These are phyloP conservation scores for Dipodomys ordii DNA, from an alignment of 2,113 vertebrate species.

Conservation along the genomic window DNA sequence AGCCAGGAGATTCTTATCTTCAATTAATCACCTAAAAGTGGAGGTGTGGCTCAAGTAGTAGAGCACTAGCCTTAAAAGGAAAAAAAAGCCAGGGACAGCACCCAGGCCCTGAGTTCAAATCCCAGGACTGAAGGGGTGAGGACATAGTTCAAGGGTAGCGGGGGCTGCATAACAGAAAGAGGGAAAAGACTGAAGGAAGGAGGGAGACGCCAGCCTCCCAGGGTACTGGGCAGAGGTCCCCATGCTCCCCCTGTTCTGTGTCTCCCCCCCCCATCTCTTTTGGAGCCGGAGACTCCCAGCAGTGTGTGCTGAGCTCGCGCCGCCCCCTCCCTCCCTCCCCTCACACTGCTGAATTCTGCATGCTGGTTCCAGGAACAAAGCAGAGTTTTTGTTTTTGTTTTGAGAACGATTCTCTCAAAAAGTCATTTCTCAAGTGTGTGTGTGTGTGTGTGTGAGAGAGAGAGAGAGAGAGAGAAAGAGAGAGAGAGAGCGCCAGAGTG, in stretches of 20 bases:
- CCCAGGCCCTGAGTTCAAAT: too few relatives aligned
- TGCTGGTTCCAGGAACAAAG: conserved; percentile 51
- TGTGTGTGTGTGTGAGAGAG: neutral
- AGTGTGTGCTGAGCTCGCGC: neutral
- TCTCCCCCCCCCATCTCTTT: too few relatives aligned
- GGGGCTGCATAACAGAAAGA: neutral
- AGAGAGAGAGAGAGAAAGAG: too few relatives aligned
- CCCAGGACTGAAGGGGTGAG: too few relatives aligned
- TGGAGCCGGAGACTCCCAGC: neutral
- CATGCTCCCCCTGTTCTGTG: neutral
- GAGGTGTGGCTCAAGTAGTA: too few relatives aligned
- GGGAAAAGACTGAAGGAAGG: neutral
- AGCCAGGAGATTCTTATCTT: too few relatives aligned
- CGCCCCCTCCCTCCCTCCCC: too few relatives aligned
- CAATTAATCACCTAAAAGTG: too few relatives aligned
- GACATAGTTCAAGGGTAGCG: neutral
- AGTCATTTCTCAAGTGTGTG: conserved; percentile 3
- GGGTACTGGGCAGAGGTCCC: neutral
- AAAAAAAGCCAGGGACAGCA: too few relatives aligned
- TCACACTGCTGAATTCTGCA: conserved; percentile 63
- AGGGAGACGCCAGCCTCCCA: neutral
- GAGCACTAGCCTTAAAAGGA: too few relatives aligned
- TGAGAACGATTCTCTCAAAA: conserved; percentile 59
- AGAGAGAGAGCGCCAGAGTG: neutral
- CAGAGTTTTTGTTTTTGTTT: conserved; percentile 69